Percentiles rank a stretch among this genome's conserved stretches.
Evolutionary conservation across 2,888 invertebrate species (phyloP).

Genomic region (Merodon equestris): DNA sequence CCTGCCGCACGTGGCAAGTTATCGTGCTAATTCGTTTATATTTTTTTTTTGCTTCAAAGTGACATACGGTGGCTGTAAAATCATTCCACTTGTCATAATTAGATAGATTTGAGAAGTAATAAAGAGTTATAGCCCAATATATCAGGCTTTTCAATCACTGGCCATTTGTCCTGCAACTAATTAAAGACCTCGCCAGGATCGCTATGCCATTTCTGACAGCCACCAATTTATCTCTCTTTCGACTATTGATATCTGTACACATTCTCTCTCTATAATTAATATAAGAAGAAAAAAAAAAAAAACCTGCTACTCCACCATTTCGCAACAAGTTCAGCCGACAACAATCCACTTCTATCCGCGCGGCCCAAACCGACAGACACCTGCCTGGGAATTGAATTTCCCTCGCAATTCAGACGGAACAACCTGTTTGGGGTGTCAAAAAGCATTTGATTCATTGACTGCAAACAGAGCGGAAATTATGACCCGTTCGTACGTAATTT

Average conservation of each 20-base stretch:
- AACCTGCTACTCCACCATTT: constrained; percentile 13
- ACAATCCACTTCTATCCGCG: neutral
- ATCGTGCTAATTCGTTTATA: too few species aligned
- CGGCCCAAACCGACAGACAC: constrained; percentile 31
- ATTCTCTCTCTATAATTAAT: constrained; percentile 34
- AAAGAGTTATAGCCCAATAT: neutral
- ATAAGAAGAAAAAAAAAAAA: constrained; percentile 15
- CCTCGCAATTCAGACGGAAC: constrained; percentile 4
- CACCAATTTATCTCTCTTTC: constrained; percentile 21
- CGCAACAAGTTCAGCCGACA: constrained; percentile 28
- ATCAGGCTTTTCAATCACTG: neutral
- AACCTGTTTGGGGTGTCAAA: constrained; percentile 60
- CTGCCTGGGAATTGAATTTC: constrained; percentile 50
- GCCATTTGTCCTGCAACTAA: too few species aligned
- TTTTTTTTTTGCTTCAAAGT: too few species aligned
- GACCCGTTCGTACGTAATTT: constrained; percentile 8
- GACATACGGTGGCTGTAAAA: too few species aligned
- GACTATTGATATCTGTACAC: constrained; percentile 7
- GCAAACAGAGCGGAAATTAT: constrained; percentile 64
- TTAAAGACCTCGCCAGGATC: too few species aligned
- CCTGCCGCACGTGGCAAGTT: constrained; percentile 7
- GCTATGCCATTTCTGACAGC: constrained; percentile 16
- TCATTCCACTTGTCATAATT: too few species aligned
- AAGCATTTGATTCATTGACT: constrained; percentile 67
- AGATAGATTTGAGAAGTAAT: too few species aligned